Percentiles rank a stretch among this genome's conserved stretches.
Conservation (phyloP, 2,113 vertebrate species). For the Misgurnus mizolepis region DNA sequence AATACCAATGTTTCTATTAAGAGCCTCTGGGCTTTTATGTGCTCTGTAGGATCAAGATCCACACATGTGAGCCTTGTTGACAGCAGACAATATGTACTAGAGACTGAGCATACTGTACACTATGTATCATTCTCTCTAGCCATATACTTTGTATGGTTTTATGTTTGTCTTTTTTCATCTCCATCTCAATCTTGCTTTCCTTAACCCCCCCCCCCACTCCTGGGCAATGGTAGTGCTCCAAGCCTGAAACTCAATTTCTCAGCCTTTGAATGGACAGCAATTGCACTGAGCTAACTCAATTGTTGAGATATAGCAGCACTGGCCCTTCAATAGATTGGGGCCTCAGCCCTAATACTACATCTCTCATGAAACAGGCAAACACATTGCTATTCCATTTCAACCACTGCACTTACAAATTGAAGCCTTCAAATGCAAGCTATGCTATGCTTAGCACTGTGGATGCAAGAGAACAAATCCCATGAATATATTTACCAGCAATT, state of each 20-base stretch:
- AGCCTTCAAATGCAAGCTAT: conserved; percentile 59
- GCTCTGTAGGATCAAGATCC: conserved; percentile 20
- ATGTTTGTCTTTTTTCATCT: conserved; percentile 45
- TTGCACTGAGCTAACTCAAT: conserved; percentile 76
- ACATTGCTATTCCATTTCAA: conserved; percentile 68
- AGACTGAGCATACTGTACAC: conserved; percentile 58
- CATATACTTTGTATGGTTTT: conserved; percentile 44
- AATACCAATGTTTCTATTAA: conserved; percentile 14
- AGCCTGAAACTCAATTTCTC: conserved; percentile 80
- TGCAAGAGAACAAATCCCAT: conserved; percentile 52
- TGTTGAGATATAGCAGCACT: conserved; percentile 71
- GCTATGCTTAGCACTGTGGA: conserved; percentile 55
- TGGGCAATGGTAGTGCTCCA: conserved; percentile 67
- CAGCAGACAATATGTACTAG: conserved; percentile 28
- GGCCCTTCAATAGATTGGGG: conserved; percentile 78
- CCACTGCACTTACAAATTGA: conserved; percentile 64
- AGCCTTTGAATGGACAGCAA: conserved; percentile 76
- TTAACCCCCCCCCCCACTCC: conserved; percentile 33
- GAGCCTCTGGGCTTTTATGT: conserved; percentile 9
- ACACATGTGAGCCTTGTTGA: conserved; percentile 9
- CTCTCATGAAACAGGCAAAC: conserved; percentile 70
- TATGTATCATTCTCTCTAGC: conserved; percentile 62
- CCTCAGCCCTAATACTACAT: conserved; percentile 73
- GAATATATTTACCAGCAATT: conserved; percentile 60
- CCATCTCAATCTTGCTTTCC: conserved; percentile 35